Conservation (phyloP, 2,113 vertebrate species). For the Carollia perspicillata region DNA sequence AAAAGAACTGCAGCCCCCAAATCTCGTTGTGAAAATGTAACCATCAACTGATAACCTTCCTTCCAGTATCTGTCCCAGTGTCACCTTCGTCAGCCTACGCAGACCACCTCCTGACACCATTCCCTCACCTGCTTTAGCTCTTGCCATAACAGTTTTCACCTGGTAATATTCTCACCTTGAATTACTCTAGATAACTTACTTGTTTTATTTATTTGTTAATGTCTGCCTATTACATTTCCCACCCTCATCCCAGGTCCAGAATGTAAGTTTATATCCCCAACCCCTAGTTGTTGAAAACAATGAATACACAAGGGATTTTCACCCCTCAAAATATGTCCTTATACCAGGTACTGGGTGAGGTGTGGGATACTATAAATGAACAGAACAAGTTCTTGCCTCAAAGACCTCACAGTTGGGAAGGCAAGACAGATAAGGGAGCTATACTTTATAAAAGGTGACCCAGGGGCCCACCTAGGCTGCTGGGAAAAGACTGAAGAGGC, state of each 20-base stretch:
- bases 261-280: neutral
- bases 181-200: neutral
- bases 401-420: neutral
- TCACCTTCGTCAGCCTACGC: neutral
- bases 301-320: neutral
- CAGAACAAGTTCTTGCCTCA: neutral
- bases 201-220: neutral
- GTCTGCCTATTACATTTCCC: neutral
- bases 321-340: neutral
- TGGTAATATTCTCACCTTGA: neutral
- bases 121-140: neutral
- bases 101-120: neutral
- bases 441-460: neutral
- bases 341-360: neutral
- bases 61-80: neutral
- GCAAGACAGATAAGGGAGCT: neutral
- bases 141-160: neutral
- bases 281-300: neutral
- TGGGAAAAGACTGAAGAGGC: neutral
- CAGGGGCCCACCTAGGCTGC: neutral
- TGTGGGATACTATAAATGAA: neutral
- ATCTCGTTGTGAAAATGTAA: neutral
- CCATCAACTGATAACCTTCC: neutral
- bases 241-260: neutral
- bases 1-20: neutral